Conservation (phyloP, 1,140 invertebrate genomes). For the Cotesia chilonis region DNA sequence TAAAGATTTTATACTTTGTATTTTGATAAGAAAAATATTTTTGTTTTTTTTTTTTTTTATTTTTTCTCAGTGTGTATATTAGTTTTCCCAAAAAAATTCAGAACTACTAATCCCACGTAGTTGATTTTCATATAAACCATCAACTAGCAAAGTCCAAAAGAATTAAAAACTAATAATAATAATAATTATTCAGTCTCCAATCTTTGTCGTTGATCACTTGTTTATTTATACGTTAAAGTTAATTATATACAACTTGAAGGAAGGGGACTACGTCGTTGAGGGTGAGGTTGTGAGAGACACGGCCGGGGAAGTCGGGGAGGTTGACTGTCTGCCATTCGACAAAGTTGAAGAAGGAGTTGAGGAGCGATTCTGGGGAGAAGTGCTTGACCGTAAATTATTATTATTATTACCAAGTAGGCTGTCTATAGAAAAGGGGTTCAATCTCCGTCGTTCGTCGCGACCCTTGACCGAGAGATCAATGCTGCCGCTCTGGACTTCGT, state of each 20-base stretch:
- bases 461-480: constrained; percentile 64
- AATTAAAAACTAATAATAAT: background rate
- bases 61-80: too few species aligned
- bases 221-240: constrained; percentile 12
- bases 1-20: too few species aligned
- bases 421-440: constrained; percentile 87
- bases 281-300: constrained; percentile 58
- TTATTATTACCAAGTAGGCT: constrained; percentile 75
- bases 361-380: constrained; percentile 41
- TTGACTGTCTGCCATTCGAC: constrained; percentile 55
- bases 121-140: constrained; percentile 6
- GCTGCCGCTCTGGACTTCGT: constrained; percentile 61
- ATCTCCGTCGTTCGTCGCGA: constrained; percentile 69
- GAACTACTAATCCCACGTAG: too few species aligned
- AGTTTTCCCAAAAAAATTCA: background rate
- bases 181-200: constrained; percentile 33
- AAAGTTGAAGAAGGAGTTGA: constrained; percentile 48
- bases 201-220: background rate
- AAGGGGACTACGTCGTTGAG: constrained; percentile 59
- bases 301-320: constrained; percentile 49
- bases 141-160: constrained; percentile 19
- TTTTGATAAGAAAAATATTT: too few species aligned
- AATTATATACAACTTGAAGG: background rate
- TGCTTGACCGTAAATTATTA: constrained; percentile 62
- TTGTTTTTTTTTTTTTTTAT: too few species aligned